Evolutionary conservation across 2,797 vertebrate genomes (phyloP).

Genomic region (Lutjanus argentimaculatus): DNA sequence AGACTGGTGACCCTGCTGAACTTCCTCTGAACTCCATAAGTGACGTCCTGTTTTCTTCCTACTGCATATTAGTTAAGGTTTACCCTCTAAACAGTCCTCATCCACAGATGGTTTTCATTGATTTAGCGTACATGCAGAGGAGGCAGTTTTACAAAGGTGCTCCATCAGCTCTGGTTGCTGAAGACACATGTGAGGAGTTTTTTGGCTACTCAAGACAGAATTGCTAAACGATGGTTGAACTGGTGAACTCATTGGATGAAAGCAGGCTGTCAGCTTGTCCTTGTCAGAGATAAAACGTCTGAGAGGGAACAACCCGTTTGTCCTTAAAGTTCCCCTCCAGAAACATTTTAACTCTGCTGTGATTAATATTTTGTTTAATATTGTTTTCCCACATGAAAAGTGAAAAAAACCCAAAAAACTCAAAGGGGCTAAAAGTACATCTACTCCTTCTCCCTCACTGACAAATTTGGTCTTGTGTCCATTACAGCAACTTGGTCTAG

Average conservation of each 20-base stretch:
- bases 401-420: no score
- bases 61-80: conserved; percentile 24
- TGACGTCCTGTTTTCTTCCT: conserved; percentile 28
- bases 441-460: no score
- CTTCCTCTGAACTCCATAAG: conserved; percentile 48
- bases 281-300: conserved; percentile 4
- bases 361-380: no score
- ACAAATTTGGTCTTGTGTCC: no score
- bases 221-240: background rate
- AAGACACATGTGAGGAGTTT: conserved; percentile 5
- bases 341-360: no score
- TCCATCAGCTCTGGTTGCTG: background rate
- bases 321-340: background rate
- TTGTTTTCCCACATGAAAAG: no score
- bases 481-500: no score
- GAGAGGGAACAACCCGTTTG: background rate
- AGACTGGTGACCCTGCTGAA: conserved; percentile 26
- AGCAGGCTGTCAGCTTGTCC: background rate
- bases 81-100: conserved; percentile 1
- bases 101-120: conserved; percentile 7
- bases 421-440: no score
- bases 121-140: conserved; percentile 9
- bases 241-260: conserved; percentile 19
- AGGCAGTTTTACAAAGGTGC: background rate
- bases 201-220: conserved; percentile 1